A percentile compares a stretch with the other conserved stretches of the same genome.
Evolutionary conservation across 2,113 vertebrate genomes (phyloP).

Genomic region (Bos javanicus): DNA sequence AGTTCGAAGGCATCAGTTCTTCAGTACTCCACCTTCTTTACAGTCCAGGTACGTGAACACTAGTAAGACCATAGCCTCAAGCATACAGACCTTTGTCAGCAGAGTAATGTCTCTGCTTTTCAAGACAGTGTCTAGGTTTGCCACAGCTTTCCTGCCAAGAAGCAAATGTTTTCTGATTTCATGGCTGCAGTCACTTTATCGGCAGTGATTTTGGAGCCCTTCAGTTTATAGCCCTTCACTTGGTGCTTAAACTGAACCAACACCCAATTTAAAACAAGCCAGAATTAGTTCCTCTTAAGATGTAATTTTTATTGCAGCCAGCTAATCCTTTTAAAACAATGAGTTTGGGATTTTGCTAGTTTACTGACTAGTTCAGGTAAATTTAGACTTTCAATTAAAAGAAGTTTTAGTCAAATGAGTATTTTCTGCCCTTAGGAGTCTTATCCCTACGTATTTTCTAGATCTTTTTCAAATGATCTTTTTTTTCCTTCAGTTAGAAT

Average conservation of each 20-base stretch:
- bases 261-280: not conserved
- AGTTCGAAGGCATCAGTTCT: not conserved
- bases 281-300: not conserved
- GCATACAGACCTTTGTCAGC: not conserved
- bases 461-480: not conserved
- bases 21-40: not conserved
- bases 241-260: not conserved
- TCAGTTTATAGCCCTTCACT: not conserved
- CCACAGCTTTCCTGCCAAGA: not conserved
- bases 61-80: not conserved
- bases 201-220: not conserved
- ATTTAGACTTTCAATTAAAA: constrained; percentile 28
- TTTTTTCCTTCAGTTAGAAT: not conserved
- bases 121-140: not conserved
- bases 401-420: not conserved
- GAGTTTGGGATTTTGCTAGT: not conserved
- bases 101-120: not conserved
- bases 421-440: not conserved
- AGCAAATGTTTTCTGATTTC: not conserved
- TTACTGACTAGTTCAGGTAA: constrained; percentile 6
- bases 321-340: constrained; percentile 1
- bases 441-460: not conserved
- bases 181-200: not conserved
- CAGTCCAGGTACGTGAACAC: not conserved
- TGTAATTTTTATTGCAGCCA: not conserved